Base-by-base conservation (phyloP, 2,888 invertebrate species). In the Acanthococcus lagerstroemiae region DNA sequence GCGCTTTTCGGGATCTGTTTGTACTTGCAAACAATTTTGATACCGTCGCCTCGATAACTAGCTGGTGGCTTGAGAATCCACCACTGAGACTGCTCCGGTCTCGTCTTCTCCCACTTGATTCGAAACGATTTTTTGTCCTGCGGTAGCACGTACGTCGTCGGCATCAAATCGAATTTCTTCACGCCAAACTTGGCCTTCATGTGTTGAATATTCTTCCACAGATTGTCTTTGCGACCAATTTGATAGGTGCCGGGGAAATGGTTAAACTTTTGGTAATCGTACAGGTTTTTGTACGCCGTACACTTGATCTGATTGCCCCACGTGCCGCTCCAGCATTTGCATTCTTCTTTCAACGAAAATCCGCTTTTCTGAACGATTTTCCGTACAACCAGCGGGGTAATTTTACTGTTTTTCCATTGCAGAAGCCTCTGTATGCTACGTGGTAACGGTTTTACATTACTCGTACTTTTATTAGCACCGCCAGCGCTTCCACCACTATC, bases 1-100 rank as follows among this genome's bases (percentile, higher is more conserved):
- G 86, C 83, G 73, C 90, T 88, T 76, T 91, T 90, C 0, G 96
- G 95, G 72, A 99, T 88, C 75, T 97, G 94, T 0, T 85, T 84
- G 90, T 94, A 94, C 71, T 90, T 88, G 74, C 91, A 87, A 3
- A 97, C 89, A 12, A 99, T 95, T 72, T 87, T 86, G 72, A 99
- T 96, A 17, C 99, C 99, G 0, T 90, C 88, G 4, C 97, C 99
- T 30, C 97, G 83, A 0, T 97, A 96, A 55, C 95, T 93, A 0
- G 97, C 97, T 1, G 97, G 97, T 88, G 97, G 96, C 77, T 97
- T 97, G 46, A 97, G 87, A 71, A 97, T 97, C 91, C 95, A 95
- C 24, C 27, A 61, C 25, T 50, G 61, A 30, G 50, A 37, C 75
- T 85, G 89, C 71, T 89, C 88, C 73, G 86, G 85, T 67, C 83